These are phyloP conservation scores for Jacana jacana DNA, from an alignment of 2,113 vertebrate genomes.

Conservation along the genomic window DNA sequence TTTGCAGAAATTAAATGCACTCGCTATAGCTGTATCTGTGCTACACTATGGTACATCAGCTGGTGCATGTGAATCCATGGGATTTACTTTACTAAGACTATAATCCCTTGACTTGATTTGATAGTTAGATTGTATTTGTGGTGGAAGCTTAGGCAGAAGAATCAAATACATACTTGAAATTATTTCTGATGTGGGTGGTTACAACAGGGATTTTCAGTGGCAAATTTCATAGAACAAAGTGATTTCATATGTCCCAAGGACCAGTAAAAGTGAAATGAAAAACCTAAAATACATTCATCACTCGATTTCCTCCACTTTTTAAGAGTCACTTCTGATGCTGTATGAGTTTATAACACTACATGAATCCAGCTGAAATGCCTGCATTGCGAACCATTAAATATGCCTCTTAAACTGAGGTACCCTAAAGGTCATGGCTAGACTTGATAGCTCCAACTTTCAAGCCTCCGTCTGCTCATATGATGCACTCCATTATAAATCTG, in stretches of 20 bases:
- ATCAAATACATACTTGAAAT: constrained; percentile 50
- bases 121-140: constrained; percentile 55
- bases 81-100: constrained; percentile 52
- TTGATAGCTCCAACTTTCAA: not conserved
- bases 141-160: constrained; percentile 26
- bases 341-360: not conserved
- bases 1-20: not conserved
- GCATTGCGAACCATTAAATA: not conserved
- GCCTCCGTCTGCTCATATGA: not conserved
- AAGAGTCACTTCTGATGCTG: not conserved
- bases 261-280: constrained; percentile 39
- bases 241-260: not conserved
- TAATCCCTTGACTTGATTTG: constrained; percentile 61
- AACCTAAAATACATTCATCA: not conserved
- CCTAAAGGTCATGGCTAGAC: not conserved
- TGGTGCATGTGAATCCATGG: constrained; percentile 1
- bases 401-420: not conserved
- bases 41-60: constrained; percentile 15
- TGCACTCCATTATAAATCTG: not conserved
- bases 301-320: not conserved
- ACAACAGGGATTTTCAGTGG: constrained; percentile 16
- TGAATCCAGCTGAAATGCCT: not conserved
- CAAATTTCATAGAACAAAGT: constrained; percentile 34
- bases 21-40: not conserved
- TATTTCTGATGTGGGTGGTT: constrained; percentile 41